Percentiles rank a stretch among this genome's conserved stretches.
Conservation (phyloP, 2,797 vertebrate species). For the Sebastes minor region DNA sequence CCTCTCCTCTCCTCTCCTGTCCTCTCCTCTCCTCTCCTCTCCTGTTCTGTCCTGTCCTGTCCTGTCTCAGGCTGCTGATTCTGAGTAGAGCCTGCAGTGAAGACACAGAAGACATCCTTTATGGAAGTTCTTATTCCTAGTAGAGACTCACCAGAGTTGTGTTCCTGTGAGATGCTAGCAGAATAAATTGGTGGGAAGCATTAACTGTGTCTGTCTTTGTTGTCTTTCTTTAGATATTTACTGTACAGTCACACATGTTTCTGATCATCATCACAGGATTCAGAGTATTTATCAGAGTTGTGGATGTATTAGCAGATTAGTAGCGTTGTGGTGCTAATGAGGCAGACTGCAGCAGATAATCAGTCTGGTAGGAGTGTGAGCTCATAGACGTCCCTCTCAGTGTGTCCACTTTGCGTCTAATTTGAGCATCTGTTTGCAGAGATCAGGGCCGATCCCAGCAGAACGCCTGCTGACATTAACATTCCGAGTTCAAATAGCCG, state of each 20-base stretch:
- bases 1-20: background rate
- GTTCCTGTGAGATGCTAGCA: conserved; percentile 36
- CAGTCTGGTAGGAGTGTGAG: background rate
- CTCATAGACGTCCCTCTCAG: background rate
- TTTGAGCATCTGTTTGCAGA: conserved; percentile 40
- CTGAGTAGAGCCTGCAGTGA: conserved; percentile 26
- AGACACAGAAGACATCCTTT: background rate
- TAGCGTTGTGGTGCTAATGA: background rate
- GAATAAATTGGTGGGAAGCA: conserved; percentile 60
- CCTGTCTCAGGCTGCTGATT: conserved; percentile 38
- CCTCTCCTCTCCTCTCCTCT: background rate
- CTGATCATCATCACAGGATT: background rate
- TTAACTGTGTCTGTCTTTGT: background rate
- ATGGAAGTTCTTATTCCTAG: background rate
- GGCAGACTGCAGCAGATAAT: background rate
- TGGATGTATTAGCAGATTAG: background rate
- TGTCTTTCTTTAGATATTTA: background rate
- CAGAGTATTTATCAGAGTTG: background rate
- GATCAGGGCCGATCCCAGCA: conserved; percentile 37
- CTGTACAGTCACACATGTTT: background rate
- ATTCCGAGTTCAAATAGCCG: conserved; percentile 18
- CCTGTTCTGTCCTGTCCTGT: background rate
- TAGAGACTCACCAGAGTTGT: background rate
- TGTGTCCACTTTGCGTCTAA: conserved; percentile 1
- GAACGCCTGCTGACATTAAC: conserved; percentile 37